phyloP scores from a whole-genome alignment of 2,113 vertebrate species.

The Dissostichus mawsoni region DNA sequence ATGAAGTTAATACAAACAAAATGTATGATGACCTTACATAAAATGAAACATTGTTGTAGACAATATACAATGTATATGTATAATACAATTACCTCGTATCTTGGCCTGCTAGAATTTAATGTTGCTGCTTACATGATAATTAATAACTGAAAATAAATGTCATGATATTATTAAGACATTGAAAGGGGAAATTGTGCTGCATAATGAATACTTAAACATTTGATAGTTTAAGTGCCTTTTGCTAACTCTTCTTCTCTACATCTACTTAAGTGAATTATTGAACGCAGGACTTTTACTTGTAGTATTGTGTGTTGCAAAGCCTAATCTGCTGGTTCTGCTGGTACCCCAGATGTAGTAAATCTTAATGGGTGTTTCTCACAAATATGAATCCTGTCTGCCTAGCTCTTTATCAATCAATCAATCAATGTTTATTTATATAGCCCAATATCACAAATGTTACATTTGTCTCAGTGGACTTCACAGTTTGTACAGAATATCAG shows the following conservation, averaged over 20 bases:
- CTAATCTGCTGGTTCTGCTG: background rate
- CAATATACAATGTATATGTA: no score
- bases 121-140: background rate
- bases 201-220: background rate
- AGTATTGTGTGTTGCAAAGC: background rate
- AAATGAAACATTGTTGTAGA: background rate
- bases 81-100: background rate
- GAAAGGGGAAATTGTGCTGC: background rate
- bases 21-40: background rate
- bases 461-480: no score
- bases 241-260: background rate
- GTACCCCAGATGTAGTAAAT: background rate
- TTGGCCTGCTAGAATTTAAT: background rate
- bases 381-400: background rate
- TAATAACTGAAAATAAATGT: background rate
- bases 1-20: background rate
- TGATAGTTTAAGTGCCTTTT: background rate
- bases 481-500: no score
- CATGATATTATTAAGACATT: background rate
- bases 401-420: background rate
- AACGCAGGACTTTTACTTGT: background rate
- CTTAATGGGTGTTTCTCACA: background rate
- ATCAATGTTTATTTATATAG: no score
- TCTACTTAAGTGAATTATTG: background rate
- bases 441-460: no score